Conservation (phyloP, 2,113 vertebrate species). For the Brienomyrus longianalis region DNA sequence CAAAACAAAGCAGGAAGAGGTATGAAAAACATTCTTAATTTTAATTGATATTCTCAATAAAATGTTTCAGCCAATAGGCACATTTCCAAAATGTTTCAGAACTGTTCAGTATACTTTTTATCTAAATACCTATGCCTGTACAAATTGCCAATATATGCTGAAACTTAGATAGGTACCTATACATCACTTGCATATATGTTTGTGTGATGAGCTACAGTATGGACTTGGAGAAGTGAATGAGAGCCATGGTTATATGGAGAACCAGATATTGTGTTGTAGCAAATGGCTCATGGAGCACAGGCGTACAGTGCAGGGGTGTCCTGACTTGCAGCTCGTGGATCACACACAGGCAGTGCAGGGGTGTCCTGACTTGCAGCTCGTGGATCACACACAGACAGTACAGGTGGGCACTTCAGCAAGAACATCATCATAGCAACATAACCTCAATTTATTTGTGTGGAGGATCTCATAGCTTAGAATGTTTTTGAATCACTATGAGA, state of each 20-base stretch:
- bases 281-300: background rate
- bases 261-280: slow-evolving; percentile 17
- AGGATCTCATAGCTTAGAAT: too few species aligned
- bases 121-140: slow-evolving; percentile 43
- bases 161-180: background rate
- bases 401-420: background rate
- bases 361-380: background rate
- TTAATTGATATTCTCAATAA: background rate
- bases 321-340: background rate
- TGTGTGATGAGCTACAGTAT: slow-evolving; percentile 53
- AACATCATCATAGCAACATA: background rate
- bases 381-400: background rate
- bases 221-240: slow-evolving; percentile 46
- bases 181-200: slow-evolving; percentile 25
- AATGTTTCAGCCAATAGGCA: background rate
- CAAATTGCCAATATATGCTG: slow-evolving; percentile 38
- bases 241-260: slow-evolving; percentile 47
- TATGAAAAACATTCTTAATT: slow-evolving; percentile 35
- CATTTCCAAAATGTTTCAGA: background rate
- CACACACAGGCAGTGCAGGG: background rate
- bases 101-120: background rate
- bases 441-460: too few species aligned
- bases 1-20: slow-evolving; percentile 70
- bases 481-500: background rate
- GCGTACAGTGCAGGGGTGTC: background rate